A percentile compares a stretch with the other conserved stretches of the same genome.
phyloP scores from a whole-genome alignment of 2,113 vertebrate genomes.

The Bambusicola thoracicus region DNA sequence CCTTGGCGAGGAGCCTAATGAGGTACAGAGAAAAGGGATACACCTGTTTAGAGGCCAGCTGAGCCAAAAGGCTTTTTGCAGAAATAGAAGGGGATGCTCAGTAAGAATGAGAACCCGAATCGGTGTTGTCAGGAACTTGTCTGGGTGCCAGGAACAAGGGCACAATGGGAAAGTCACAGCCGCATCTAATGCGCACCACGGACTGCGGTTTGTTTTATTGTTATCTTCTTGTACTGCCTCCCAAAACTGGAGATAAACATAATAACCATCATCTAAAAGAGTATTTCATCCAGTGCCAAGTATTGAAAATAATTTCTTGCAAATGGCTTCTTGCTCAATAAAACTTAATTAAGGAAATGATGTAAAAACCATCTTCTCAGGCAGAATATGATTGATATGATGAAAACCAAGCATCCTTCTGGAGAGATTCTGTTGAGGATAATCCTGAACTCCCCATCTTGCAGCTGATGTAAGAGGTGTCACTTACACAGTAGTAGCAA shows the following conservation, averaged over 20 bases:
- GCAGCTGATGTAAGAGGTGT: background rate
- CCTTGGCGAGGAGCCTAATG: slow-evolving; percentile 48
- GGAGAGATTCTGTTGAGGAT: background rate
- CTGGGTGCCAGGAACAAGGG: background rate
- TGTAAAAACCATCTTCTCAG: background rate
- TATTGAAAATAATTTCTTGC: background rate
- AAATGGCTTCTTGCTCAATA: background rate
- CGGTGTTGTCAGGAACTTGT: slow-evolving; percentile 42
- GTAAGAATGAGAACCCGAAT: slow-evolving; percentile 44
- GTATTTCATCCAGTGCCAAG: background rate
- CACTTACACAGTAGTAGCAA: background rate
- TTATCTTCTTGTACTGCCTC: background rate
- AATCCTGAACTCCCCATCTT: background rate
- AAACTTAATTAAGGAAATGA: background rate
- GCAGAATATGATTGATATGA: background rate
- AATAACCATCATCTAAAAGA: background rate
- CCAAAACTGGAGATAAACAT: background rate
- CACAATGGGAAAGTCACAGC: background rate
- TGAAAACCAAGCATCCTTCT: background rate
- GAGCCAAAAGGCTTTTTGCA: slow-evolving; percentile 42
- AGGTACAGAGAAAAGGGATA: slow-evolving; percentile 37
- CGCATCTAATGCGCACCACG: background rate
- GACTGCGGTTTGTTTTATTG: background rate
- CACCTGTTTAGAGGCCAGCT: slow-evolving; percentile 51
- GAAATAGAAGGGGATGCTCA: slow-evolving; percentile 49